These are phyloP conservation scores for Camponotus pennsylvanicus DNA, from an alignment of 1,140 invertebrate genomes.

Conservation along the genomic window DNA sequence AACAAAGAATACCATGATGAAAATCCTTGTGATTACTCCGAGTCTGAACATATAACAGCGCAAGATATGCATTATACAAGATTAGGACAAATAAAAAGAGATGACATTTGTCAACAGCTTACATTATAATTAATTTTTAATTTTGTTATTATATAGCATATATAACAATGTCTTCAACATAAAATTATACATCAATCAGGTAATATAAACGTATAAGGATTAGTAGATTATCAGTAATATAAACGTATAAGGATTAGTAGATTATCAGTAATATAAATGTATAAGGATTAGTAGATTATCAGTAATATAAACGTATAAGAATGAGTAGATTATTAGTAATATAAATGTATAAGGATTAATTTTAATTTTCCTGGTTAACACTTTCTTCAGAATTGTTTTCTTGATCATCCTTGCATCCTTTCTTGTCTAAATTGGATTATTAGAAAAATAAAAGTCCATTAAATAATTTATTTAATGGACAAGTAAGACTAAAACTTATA, in stretches of 20 bases:
- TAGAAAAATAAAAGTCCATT: constrained; percentile 2
- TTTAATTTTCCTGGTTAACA: neutral
- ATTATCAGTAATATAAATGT: no score
- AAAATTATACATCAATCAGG: constrained; percentile 9
- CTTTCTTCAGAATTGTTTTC: neutral
- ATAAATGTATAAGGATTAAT: neutral
- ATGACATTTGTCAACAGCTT: constrained; percentile 6
- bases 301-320: no score
- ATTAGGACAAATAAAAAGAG: neutral
- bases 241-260: no score
- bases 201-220: no score
- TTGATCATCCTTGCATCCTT: neutral
- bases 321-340: neutral
- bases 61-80: neutral
- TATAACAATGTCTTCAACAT: neutral
- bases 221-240: no score
- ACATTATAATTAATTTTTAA: constrained; percentile 1
- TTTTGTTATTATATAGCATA: neutral
- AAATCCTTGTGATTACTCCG: neutral
- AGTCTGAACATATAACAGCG: neutral
- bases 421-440: constrained; percentile 1
- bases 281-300: no score
- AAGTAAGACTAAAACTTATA: neutral
- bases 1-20: neutral
- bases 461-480: neutral